Percentiles rank a stretch among this genome's conserved stretches.
These are phyloP conservation scores for Conus canariensis DNA, from an alignment of 2,888 invertebrate species.

Conservation along the genomic window DNA sequence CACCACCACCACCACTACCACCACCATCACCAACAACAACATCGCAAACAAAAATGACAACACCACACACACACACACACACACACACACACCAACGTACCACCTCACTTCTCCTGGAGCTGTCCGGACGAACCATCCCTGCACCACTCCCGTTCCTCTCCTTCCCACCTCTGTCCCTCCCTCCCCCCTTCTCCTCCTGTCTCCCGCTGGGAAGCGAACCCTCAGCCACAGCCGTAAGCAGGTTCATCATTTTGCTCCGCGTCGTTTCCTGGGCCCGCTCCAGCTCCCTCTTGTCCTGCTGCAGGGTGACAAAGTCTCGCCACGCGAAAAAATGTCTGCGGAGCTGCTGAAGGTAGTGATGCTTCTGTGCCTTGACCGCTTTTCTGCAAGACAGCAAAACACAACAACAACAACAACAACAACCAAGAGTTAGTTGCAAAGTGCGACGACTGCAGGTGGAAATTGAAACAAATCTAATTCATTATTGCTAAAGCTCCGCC, in stretches of 20 bases:
- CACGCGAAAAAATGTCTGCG: constrained; percentile 67
- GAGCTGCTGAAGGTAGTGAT: constrained; percentile 60
- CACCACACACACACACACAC: no score
- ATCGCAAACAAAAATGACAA: no score
- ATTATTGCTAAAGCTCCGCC: no score
- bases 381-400: constrained; percentile 61
- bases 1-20: no score
- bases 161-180: not conserved
- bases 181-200: not conserved
- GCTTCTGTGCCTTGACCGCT: constrained; percentile 64
- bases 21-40: no score
- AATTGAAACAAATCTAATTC: no score
- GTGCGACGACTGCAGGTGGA: no score
- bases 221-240: constrained; percentile 73
- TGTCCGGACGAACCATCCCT: not conserved
- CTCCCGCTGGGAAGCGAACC: constrained; percentile 61
- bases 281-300: constrained; percentile 63
- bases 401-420: no score
- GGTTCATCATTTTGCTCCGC: constrained; percentile 73
- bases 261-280: constrained; percentile 68
- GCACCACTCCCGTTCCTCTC: not conserved
- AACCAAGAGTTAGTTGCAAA: no score
- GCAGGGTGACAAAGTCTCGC: constrained; percentile 66
- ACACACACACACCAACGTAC: not conserved
- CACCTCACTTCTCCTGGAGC: not conserved